A percentile compares a stretch with the other conserved stretches of the same genome.
Conservation (phyloP, 2,888 invertebrate species). For the Notodonta dromedarius region DNA sequence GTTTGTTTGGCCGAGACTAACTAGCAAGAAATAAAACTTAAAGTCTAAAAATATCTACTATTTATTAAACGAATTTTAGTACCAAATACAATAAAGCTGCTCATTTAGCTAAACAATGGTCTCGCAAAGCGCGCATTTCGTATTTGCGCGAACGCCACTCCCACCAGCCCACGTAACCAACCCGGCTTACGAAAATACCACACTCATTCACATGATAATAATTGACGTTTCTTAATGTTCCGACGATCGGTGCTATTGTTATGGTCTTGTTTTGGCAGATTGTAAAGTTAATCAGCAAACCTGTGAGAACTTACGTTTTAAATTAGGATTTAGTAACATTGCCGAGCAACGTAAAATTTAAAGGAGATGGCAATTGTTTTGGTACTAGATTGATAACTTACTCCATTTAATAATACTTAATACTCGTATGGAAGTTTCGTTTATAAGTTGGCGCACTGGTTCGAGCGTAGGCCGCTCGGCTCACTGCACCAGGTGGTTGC, state of each 20-base stretch:
- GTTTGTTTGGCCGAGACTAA: too few species aligned
- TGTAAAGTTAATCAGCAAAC: slow-evolving; percentile 29
- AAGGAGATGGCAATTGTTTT: too few species aligned
- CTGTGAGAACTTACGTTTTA: slow-evolving; percentile 18
- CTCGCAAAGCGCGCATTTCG: slow-evolving; percentile 27
- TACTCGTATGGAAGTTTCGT: too few species aligned
- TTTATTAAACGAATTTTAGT: too few species aligned
- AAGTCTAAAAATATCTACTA: too few species aligned
- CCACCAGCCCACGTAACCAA: slow-evolving; percentile 33
- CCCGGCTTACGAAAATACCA: slow-evolving; percentile 39
- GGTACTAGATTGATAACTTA: too few species aligned
- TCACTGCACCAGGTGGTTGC: too few species aligned
- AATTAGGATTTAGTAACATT: not conserved
- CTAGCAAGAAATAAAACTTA: too few species aligned
- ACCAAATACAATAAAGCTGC: not conserved
- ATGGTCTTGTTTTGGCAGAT: slow-evolving; percentile 36
- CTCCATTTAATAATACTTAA: too few species aligned
- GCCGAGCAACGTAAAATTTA: too few species aligned
- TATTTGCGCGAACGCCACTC: slow-evolving; percentile 30
- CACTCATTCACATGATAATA: slow-evolving; percentile 41
- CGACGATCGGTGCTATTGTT: slow-evolving; percentile 34
- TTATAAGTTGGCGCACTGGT: too few species aligned
- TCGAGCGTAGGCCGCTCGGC: too few species aligned
- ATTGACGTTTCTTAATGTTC: slow-evolving; percentile 38
- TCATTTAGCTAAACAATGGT: slow-evolving; percentile 9